phyloP scores from a whole-genome alignment of 2,113 vertebrate species.

The Clarias magur region DNA sequence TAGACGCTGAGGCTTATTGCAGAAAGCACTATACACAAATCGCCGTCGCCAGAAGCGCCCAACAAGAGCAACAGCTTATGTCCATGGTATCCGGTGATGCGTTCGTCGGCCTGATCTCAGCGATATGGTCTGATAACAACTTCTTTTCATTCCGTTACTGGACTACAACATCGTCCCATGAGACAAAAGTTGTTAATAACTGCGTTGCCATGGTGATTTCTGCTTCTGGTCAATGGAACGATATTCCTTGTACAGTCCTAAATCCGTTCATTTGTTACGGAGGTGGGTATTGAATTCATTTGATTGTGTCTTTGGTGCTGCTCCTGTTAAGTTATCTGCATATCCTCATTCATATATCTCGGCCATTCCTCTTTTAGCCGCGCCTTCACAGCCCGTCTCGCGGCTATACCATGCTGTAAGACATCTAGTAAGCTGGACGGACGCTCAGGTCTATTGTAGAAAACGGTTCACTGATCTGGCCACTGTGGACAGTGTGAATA shows the following conservation, averaged over 20 bases:
- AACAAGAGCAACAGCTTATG: neutral
- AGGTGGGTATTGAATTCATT: conserved; percentile 5
- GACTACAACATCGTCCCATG: neutral
- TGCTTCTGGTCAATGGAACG: conserved; percentile 21
- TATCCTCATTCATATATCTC: too few relatives aligned
- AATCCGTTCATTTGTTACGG: conserved; percentile 38
- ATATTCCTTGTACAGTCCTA: neutral
- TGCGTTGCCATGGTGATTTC: conserved; percentile 14
- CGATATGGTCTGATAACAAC: neutral
- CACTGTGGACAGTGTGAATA: conserved; percentile 22
- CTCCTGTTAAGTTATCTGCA: too few relatives aligned
- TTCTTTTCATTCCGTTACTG: conserved; percentile 20
- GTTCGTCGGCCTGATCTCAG: conserved; percentile 31
- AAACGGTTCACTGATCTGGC: conserved; percentile 14
- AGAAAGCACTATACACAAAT: conserved; percentile 15
- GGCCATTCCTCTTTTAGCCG: too few relatives aligned
- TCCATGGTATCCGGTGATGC: neutral
- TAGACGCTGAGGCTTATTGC: conserved; percentile 32
- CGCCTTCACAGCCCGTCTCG: neutral
- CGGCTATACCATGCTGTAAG: conserved; percentile 33
- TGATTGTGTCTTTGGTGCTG: too few relatives aligned
- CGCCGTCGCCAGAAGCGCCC: neutral
- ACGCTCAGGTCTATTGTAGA: conserved; percentile 41
- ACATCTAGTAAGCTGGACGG: neutral
- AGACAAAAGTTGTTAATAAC: neutral